A percentile compares a stretch with the other conserved stretches of the same genome.
Conservation (phyloP, 2,797 vertebrate species). For the Fratercula arctica region DNA sequence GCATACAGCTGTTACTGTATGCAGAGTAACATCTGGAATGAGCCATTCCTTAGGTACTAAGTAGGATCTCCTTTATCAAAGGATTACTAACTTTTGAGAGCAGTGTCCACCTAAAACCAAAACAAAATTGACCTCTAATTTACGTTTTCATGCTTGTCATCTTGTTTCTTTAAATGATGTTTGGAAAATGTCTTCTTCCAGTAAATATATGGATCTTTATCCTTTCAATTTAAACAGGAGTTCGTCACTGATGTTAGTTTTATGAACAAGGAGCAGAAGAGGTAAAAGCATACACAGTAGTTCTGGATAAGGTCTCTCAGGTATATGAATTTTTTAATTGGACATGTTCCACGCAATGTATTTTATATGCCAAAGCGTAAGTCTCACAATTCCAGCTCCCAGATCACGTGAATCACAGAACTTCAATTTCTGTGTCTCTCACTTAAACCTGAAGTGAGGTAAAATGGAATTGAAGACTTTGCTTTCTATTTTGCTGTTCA, state of each 20-base stretch:
- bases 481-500: not conserved
- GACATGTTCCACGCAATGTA: not conserved
- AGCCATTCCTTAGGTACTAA: not conserved
- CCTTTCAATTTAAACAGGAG: not conserved
- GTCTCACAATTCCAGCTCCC: not conserved
- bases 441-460: not conserved
- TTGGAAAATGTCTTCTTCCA: not conserved
- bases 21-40: not conserved
- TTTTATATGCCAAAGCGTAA: not conserved
- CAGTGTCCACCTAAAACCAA: not conserved
- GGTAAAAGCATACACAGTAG: not conserved
- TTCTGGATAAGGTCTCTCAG: not conserved
- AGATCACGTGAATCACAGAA: not conserved
- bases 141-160: not conserved
- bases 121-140: not conserved
- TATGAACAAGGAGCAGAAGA: not conserved
- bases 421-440: not conserved
- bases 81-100: not conserved
- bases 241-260: not conserved
- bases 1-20: not conserved
- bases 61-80: not conserved
- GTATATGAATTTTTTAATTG: not conserved
- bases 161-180: not conserved
- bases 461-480: conserved; percentile 14
- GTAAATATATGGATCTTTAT: not conserved